These are phyloP conservation scores for Himantopus leucocephalus DNA, from an alignment of 2,113 vertebrate genomes.

Conservation along the genomic window DNA sequence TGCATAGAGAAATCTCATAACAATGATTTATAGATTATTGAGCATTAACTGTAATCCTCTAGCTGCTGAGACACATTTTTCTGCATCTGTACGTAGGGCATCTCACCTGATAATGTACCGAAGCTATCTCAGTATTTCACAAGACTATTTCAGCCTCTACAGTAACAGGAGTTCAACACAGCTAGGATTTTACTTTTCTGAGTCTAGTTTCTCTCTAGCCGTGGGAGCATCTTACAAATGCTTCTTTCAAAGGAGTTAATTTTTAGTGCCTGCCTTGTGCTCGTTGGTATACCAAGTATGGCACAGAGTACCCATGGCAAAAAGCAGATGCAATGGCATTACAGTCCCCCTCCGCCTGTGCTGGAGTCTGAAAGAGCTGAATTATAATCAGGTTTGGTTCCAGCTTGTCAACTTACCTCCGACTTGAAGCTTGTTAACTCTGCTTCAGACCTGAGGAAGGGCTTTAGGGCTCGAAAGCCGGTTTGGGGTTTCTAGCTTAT, in stretches of 20 bases:
- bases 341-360: background rate
- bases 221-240: background rate
- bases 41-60: slow-evolving; percentile 40
- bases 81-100: slow-evolving; percentile 8
- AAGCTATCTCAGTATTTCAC: background rate
- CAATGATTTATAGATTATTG: slow-evolving; percentile 66
- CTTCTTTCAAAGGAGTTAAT: background rate
- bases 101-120: slow-evolving; percentile 22
- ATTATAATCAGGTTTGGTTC: slow-evolving; percentile 13
- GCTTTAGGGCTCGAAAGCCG: background rate
- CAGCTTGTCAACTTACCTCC: background rate
- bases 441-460: background rate
- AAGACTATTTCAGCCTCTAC: background rate
- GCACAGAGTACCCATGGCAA: background rate
- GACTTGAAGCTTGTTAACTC: background rate
- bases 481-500: background rate
- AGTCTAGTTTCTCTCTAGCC: background rate
- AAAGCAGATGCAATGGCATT: background rate
- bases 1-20: slow-evolving; percentile 61
- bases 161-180: background rate
- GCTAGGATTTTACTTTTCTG: background rate
- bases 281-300: background rate
- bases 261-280: background rate
- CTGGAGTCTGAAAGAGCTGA: background rate
- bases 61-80: slow-evolving; percentile 48